Conservation (phyloP, 1,140 invertebrate species). For the Brachionus manjavacas region DNA sequence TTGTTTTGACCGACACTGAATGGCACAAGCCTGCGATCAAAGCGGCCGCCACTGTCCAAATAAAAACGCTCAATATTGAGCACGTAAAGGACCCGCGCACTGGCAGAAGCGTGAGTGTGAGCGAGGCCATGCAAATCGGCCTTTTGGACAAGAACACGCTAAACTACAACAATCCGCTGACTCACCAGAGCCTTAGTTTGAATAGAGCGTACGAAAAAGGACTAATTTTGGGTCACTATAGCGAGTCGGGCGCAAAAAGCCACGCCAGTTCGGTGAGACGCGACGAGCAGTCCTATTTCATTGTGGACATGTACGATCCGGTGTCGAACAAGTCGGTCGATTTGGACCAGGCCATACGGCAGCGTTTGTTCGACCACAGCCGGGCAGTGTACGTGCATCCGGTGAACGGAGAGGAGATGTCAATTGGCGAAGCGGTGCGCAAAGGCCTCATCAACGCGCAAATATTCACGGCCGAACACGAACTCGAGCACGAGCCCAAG, state of each 20-base stretch:
- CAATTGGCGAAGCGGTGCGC: slow-evolving; percentile 48
- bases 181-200: slow-evolving; percentile 49
- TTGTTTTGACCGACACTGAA: slow-evolving; percentile 58
- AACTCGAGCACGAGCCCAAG: neutral
- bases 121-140: slow-evolving; percentile 72
- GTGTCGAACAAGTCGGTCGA: slow-evolving; percentile 49
- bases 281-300: slow-evolving; percentile 2
- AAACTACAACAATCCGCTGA: slow-evolving; percentile 38
- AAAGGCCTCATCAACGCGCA: slow-evolving; percentile 25
- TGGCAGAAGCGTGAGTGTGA: slow-evolving; percentile 68
- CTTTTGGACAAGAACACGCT: slow-evolving; percentile 71
- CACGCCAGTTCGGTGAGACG: too few relatives aligned
- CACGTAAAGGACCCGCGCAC: slow-evolving; percentile 71
- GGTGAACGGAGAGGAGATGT: slow-evolving; percentile 50
- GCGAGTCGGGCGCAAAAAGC: neutral
- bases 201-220: slow-evolving; percentile 76
- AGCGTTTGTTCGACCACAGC: slow-evolving; percentile 47
- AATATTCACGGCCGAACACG: neutral
- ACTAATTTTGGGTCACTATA: slow-evolving; percentile 59
- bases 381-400: slow-evolving; percentile 54
- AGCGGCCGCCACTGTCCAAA: slow-evolving; percentile 38
- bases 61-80: slow-evolving; percentile 43
- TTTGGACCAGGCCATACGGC: slow-evolving; percentile 48
- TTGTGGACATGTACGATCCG: slow-evolving; percentile 45
- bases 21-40: slow-evolving; percentile 60